phyloP scores from a whole-genome alignment of 30 jellyfish, hydroid and myxozoan species.

The Pseudorhiza aurosa region DNA sequence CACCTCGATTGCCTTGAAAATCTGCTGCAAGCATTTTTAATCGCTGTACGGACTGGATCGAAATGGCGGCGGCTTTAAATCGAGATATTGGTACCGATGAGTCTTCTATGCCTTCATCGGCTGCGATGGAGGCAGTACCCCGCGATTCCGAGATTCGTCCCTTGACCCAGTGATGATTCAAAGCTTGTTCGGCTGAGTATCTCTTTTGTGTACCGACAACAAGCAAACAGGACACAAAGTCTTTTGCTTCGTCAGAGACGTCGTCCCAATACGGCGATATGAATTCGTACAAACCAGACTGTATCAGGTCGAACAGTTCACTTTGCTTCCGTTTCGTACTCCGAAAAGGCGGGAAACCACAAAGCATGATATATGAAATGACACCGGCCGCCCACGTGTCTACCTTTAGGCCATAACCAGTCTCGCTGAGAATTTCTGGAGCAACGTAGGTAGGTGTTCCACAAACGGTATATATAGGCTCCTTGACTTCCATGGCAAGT shows the following conservation, averaged over 20 bases:
- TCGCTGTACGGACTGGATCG: conserved; percentile 83
- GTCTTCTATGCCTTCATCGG: conserved; percentile 18
- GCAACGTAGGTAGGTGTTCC: conserved; percentile 99
- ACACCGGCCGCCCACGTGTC: conserved; percentile 99
- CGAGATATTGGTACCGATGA: conserved; percentile 18
- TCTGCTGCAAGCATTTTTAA: conserved; percentile 74
- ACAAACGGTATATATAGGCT: conserved; percentile 94
- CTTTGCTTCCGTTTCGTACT: conserved; percentile 92
- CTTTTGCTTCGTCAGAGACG: conserved; percentile 85
- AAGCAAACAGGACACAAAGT: conserved; percentile 71
- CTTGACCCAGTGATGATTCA: conserved; percentile 85
- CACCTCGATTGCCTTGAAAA: conserved; percentile 70
- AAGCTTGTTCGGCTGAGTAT: conserved; percentile 77
- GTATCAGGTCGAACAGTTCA: conserved; percentile 91
- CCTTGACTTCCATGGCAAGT: conserved; percentile 94
- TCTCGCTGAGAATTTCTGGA: conserved; percentile 93
- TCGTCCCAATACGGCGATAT: conserved; percentile 96
- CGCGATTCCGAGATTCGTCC: conserved; percentile 65
- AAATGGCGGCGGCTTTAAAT: conserved; percentile 77
- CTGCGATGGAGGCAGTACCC: conserved; percentile 44
- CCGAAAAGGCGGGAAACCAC: conserved; percentile 99
- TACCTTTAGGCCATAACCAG: conserved; percentile 96
- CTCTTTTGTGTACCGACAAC: conserved; percentile 80
- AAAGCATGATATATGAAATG: conserved; percentile 91
- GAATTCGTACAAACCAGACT: conserved; percentile 84